Evolutionary conservation across 2,888 invertebrate genomes (phyloP), one percentile per base, ranked within the genome.

Genomic region (Drosophila peninsularis): DNA sequence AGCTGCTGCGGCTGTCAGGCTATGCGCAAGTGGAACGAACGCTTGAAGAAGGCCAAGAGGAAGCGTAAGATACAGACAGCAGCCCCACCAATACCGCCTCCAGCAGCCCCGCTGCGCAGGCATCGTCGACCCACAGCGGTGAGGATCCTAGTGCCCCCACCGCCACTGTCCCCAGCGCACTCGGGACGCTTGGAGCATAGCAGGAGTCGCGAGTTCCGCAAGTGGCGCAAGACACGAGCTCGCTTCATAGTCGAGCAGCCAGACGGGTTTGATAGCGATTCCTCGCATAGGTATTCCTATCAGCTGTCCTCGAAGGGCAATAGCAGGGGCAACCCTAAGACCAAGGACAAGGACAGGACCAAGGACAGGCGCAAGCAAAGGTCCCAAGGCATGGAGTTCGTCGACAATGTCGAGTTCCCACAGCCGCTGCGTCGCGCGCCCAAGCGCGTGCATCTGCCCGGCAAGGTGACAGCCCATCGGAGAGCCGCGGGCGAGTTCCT

Each of bases 391-490:
- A 13, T 4, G 7, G 44, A 44, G 0, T 14, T 14, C 4, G 9
- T 14, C 3, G 44, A 14, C 0, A 14, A 14, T 0, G 0, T 24
- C 14, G 9, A n/a, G 14, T 2, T 24, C 1, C 9, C 4, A 0
- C 3, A 44, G 4, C 10, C 10, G 14, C 36, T 68, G 19, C 67
- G 45, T 5, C 57, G 57, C 30, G 30, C 67, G 11, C 30, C 57
- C 2, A 57, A 57, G 36, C 10, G 24, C 14, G 2, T 19, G 4
- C 19, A 68, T 19, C 4, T 68, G 57, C 57, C 67, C 1, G 14
- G 14, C 0, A 4, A 30, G 14, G 14, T 36, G 11, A 36, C 17
- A 2, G 27, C 17, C 0, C 27, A 56, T 39, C 17, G 5, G n/a
- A n/a, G n/a, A 2, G 9, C 17, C 21, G n/a, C n/a, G 1, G 11